Evolutionary conservation across 2,888 invertebrate species (phyloP), one percentile per base, ranked within the genome.

Genomic region (Yponomeuta malinellus): DNA sequence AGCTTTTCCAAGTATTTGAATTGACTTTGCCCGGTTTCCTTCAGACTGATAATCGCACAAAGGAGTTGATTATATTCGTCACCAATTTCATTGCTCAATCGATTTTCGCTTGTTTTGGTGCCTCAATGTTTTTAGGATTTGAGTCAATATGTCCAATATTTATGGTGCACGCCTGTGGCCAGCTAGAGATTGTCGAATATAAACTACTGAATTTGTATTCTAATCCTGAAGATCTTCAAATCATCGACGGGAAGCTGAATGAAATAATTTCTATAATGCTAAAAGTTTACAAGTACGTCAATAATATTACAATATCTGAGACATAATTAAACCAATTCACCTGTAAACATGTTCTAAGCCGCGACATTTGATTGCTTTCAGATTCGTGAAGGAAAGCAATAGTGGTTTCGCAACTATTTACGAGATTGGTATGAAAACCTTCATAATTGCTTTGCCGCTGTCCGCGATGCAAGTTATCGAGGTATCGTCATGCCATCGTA

Each of bases 71-170:
- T 48, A 23, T 12, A 12, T 65, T 31, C 3, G 65, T 65, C 31
- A 5, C 33, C 1, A 29, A 10, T 10, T 29, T 65, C 33, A 29
- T 65, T 29, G 5, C 4, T 23, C n/a, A 68, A 68, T 2, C 48
- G 2, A 2, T 29, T 10, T 68, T 68, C 33, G 68, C 43, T 37
- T 43, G 43, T n/a, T 68, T 68, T 37, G 65, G n/a, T 10, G 12
- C 65, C 12, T 9, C 65, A 0, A 79, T 86, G 74, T 87, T 82
- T 37, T 74, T 84, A 0, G 85, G 85, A 3, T 89, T 89, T 73
- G 90, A 90, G 77, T 84, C 89, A 2, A 72, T 90, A n/a, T 81
- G 85, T 1, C 87, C 87, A 0, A 87, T 88, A 76, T 84, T 87
- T 73, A 78, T 87, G 74, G 72, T 87, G 48, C 89, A 90, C 71